These are phyloP conservation scores for Ceyx margarethae DNA, from an alignment of 2,113 vertebrate species.

Conservation along the genomic window DNA sequence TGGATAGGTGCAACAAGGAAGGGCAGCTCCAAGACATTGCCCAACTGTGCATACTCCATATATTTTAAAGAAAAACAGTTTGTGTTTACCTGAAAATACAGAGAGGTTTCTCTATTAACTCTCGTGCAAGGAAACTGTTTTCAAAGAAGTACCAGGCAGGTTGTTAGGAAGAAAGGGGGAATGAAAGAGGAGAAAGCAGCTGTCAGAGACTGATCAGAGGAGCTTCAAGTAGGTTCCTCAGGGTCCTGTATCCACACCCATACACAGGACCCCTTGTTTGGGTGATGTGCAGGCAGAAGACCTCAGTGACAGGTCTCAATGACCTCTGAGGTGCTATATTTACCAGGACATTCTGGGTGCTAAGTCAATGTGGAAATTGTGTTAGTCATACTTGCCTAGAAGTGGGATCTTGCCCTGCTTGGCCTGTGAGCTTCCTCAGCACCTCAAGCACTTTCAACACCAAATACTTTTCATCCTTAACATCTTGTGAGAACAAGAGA, in stretches of 20 bases:
- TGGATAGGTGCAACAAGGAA: background rate
- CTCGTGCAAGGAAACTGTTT: background rate
- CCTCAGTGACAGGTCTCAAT: background rate
- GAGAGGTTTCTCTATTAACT: background rate
- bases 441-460: background rate
- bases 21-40: background rate
- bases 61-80: background rate
- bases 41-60: rapidly evolving
- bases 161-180: background rate
- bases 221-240: background rate
- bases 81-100: background rate
- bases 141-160: background rate
- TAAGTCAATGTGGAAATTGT: constrained; percentile 55
- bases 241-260: background rate
- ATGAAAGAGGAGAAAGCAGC: background rate
- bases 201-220: background rate
- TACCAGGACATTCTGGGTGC: constrained; percentile 2
- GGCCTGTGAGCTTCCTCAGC: background rate
- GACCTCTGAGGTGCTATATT: constrained; percentile 16
- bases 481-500: background rate
- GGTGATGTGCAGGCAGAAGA: background rate
- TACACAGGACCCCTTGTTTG: background rate
- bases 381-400: constrained; percentile 64
- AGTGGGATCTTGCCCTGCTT: constrained; percentile 36
- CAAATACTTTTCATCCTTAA: background rate